phyloP scores from a whole-genome alignment of 2,797 vertebrate species.

The Philypnodon macrostomus region DNA sequence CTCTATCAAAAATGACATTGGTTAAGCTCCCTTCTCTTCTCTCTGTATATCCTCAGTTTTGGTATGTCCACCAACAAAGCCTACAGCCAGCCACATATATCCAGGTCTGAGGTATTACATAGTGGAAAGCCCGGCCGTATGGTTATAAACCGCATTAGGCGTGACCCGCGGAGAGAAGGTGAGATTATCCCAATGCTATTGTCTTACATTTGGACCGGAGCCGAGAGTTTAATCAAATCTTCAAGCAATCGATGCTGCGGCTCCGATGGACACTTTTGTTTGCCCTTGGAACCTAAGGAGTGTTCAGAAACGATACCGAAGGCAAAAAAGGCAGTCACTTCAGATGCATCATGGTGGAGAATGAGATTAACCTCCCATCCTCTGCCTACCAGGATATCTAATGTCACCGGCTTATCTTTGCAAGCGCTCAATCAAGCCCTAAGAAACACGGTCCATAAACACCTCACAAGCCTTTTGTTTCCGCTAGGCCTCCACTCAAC shows the following conservation, averaged over 20 bases:
- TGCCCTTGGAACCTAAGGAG: conserved; percentile 71
- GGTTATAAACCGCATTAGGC: conserved; percentile 62
- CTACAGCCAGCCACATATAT: conserved; percentile 34
- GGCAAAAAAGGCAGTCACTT: conserved; percentile 66
- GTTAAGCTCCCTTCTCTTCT: too few relatives aligned
- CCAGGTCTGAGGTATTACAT: conserved; percentile 45
- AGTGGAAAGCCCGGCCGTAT: too few relatives aligned
- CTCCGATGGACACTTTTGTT: conserved; percentile 57
- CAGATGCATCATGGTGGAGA: conserved; percentile 64
- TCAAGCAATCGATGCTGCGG: conserved; percentile 65
- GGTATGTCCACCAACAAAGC: conserved; percentile 5
- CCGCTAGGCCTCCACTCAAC: conserved; percentile 22
- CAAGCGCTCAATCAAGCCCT: conserved; percentile 70
- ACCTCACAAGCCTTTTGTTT: too few relatives aligned
- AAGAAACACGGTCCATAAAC: conserved; percentile 53
- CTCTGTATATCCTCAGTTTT: neutral
- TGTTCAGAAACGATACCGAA: conserved; percentile 58
- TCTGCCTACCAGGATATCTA: conserved; percentile 67
- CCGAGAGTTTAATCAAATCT: conserved; percentile 76
- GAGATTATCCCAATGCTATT: conserved; percentile 73
- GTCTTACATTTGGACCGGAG: conserved; percentile 72
- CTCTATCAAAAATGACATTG: too few relatives aligned
- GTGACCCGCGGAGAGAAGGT: conserved; percentile 66
- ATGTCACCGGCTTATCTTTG: conserved; percentile 70
- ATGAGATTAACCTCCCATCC: conserved; percentile 76